Conservation (phyloP, 2,888 invertebrate species). For the Hirtodrosophila alboralis region DNA sequence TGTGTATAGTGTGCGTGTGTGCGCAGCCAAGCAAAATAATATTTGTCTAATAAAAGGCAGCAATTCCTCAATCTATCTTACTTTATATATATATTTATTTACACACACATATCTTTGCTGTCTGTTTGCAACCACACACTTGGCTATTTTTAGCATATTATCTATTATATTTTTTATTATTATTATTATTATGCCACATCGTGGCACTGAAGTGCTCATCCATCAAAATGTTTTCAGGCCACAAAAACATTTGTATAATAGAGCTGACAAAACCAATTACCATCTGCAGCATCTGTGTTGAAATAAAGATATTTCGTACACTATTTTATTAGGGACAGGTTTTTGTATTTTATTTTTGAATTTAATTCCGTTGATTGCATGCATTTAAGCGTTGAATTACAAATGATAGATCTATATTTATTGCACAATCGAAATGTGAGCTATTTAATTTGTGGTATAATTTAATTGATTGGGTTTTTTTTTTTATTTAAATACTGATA, state of each 20-base stretch:
- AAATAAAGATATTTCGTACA: neutral
- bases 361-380: too few relatives aligned
- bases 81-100: neutral
- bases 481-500: too few relatives aligned
- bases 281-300: slow-evolving; percentile 8
- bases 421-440: too few relatives aligned
- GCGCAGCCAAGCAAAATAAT: slow-evolving; percentile 54
- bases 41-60: slow-evolving; percentile 71
- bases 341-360: too few relatives aligned
- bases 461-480: too few relatives aligned
- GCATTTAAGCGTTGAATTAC: too few relatives aligned
- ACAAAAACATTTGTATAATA: slow-evolving; percentile 26
- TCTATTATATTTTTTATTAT: slow-evolving; percentile 30
- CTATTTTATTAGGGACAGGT: neutral
- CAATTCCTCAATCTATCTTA: neutral
- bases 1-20: slow-evolving; percentile 27
- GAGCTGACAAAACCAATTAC: slow-evolving; percentile 36
- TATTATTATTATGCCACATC: slow-evolving; percentile 33
- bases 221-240: slow-evolving; percentile 47
- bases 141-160: slow-evolving; percentile 70
- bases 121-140: slow-evolving; percentile 21
- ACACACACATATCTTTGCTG: neutral
- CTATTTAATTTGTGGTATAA: too few relatives aligned
- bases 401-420: too few relatives aligned
- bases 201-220: slow-evolving; percentile 36